Percentiles rank a stretch among this genome's conserved stretches.
phyloP scores from a whole-genome alignment of 2,113 vertebrate species.

The Struthidea cinerea region DNA sequence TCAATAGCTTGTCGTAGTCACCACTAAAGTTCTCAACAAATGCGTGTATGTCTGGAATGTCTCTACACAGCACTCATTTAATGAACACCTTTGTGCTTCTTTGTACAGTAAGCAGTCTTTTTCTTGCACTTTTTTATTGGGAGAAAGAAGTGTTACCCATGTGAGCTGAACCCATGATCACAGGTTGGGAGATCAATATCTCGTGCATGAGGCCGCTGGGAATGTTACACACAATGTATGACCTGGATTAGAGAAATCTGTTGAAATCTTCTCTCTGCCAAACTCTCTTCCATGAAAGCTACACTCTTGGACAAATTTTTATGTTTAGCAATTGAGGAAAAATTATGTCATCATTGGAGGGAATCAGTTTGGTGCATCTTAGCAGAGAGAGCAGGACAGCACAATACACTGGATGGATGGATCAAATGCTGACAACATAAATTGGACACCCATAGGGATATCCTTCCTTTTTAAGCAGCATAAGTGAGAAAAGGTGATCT shows the following conservation, averaged over 20 bases:
- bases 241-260: background rate
- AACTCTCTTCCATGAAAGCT: background rate
- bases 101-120: background rate
- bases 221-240: background rate
- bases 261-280: background rate
- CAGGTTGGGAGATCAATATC: background rate
- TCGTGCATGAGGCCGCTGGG: background rate
- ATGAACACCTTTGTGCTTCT: background rate
- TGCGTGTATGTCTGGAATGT: background rate
- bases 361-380: background rate
- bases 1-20: background rate
- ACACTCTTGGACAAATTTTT: background rate
- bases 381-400: background rate
- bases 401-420: background rate
- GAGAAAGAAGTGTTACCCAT: background rate
- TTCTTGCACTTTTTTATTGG: background rate
- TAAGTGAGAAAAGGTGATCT: slow-evolving; percentile 18
- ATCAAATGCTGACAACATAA: background rate
- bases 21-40: background rate
- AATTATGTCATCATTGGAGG: background rate
- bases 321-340: background rate
- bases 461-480: background rate
- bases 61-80: accelerated
- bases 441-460: background rate
- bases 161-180: accelerated